Base-by-base conservation (phyloP, 1,140 invertebrate species). In the Pararge aegeria region DNA sequence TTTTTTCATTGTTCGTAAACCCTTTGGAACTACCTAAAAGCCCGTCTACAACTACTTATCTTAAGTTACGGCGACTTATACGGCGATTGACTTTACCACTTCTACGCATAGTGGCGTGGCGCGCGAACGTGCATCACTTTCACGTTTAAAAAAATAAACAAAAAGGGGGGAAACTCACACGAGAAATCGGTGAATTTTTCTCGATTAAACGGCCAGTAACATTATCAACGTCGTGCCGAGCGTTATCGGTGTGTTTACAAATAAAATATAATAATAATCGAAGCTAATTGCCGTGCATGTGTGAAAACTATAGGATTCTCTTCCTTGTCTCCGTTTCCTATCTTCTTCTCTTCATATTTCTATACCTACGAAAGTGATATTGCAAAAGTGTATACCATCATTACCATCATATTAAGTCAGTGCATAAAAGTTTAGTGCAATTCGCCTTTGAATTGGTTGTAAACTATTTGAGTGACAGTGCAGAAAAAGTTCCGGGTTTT, bases 71-170 rank as follows among this genome's bases (percentile, higher is more conserved):
- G n/a, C n/a, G n/a, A n/a, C 58, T 24, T 16, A 9, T 19, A 51
- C 27, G 44, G 16, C 21, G 40, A 13, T 55, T 21, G 44, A 19
- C 29, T 48, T 27, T 62, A 61, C 51, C 81, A 85, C 70, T 86
- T 68, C 69, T 59, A 73, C 66, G 75, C 70, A 67, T 60, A 51
- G 65, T 52, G 63, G 61, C 57, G 74, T 59, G 68, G 82, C 73
- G 80, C 62, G 71, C 74, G 49, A 80, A 85, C 83, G 85, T 80
- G 73, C 42, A 20, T 73, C 61, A 46, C 83, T 87, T 86, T 87
- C 86, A 79, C 76, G 73, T 70, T 73, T 61, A 66, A 67, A 77
- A 80, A 73, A 75, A 75, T 71, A 73, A 46, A 20, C 5, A 79
- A 83, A 79, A 77, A 73, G 73, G 70, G 74, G 75, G 78, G 78